Percentiles rank a stretch among this genome's conserved stretches.
Conservation (phyloP, 2,888 invertebrate genomes). For the Watsonalla binaria region DNA sequence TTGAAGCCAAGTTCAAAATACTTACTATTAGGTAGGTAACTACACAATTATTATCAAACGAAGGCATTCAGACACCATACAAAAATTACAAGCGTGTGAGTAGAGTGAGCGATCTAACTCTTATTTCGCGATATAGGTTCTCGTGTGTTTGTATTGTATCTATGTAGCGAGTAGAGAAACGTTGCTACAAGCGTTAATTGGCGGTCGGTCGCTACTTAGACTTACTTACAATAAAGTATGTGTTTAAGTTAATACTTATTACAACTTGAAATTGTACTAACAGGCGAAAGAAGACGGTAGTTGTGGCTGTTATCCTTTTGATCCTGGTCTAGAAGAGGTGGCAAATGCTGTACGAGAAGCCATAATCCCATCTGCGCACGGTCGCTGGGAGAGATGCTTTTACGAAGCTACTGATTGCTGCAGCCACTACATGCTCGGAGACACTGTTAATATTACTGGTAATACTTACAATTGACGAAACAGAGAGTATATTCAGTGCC, state of each 20-base stretch:
- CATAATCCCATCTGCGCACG: slow-evolving; percentile 51
- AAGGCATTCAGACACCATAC: no score
- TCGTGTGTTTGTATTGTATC: no score
- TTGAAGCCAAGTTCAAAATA: no score
- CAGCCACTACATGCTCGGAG: slow-evolving; percentile 48
- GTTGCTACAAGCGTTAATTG: no score
- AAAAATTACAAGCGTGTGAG: no score
- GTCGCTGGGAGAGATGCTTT: slow-evolving; percentile 65
- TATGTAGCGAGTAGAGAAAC: no score
- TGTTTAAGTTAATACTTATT: slow-evolving; percentile 1
- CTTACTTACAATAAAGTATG: not conserved
- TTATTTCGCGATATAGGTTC: no score
- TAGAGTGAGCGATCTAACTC: no score
- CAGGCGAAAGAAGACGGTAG: slow-evolving; percentile 63
- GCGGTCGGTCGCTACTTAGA: not conserved
- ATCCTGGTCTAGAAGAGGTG: slow-evolving; percentile 59
- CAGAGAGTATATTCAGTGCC: not conserved
- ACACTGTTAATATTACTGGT: slow-evolving; percentile 25
- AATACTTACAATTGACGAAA: slow-evolving; percentile 4
- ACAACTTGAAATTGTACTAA: not conserved
- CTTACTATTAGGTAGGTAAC: no score
- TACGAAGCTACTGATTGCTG: slow-evolving; percentile 63
- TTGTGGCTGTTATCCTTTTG: slow-evolving; percentile 69
- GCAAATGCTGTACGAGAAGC: slow-evolving; percentile 44
- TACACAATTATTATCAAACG: no score